A percentile compares a stretch with the other conserved stretches of the same genome.
These are phyloP conservation scores for Oncopeltus fasciatus DNA, from an alignment of 1,140 invertebrate genomes.

Conservation along the genomic window DNA sequence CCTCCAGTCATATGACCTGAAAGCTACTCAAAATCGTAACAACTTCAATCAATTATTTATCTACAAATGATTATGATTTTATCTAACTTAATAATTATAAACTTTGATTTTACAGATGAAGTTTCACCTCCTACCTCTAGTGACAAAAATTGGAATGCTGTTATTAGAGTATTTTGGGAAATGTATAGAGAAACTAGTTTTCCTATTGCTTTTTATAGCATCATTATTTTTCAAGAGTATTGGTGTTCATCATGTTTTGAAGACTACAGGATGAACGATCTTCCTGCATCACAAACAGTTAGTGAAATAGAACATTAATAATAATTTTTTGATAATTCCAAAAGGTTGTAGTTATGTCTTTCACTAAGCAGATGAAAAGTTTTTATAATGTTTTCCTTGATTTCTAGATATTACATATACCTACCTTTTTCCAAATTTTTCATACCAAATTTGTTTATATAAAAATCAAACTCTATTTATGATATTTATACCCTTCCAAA, in stretches of 20 bases:
- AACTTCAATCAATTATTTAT: neutral
- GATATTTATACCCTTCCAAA: too few species aligned
- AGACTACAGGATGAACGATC: slow-evolving; percentile 9
- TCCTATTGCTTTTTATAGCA: slow-evolving; percentile 1
- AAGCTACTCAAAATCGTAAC: neutral
- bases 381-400: too few species aligned
- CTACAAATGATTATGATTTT: neutral
- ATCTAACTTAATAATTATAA: neutral
- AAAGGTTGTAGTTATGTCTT: too few species aligned
- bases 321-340: too few species aligned
- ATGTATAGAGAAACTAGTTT: neutral
- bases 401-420: too few species aligned
- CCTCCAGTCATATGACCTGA: slow-evolving; percentile 9
- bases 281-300: neutral
- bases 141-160: neutral
- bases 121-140: neutral
- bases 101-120: neutral
- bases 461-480: too few species aligned
- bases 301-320: too few species aligned
- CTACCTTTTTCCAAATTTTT: too few species aligned
- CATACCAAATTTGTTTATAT: too few species aligned
- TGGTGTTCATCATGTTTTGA: neutral
- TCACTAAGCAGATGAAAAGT: too few species aligned
- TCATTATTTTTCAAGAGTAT: neutral
- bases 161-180: neutral